Conservation (phyloP, 2,888 invertebrate species). For the Hylaea fasciaria region DNA sequence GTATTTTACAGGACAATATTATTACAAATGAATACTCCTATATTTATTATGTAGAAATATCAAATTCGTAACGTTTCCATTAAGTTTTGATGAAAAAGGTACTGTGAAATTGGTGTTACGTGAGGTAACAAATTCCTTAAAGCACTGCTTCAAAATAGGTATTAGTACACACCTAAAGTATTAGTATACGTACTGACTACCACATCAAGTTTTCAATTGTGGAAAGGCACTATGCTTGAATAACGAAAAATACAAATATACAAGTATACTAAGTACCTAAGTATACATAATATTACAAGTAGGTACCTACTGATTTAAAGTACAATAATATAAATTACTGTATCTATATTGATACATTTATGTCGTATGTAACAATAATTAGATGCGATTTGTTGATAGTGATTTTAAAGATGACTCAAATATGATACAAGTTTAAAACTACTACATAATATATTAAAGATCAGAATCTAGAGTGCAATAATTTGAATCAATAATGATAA, state of each 20-base stretch:
- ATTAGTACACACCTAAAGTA: conserved; percentile 52
- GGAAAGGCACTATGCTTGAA: conserved; percentile 81
- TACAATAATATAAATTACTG: neutral
- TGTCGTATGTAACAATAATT: conserved; percentile 10
- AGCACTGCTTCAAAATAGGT: conserved; percentile 46
- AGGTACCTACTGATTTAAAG: conserved; percentile 20
- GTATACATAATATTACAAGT: conserved; percentile 31
- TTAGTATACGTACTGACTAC: conserved; percentile 57
- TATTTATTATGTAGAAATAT: conserved; percentile 55
- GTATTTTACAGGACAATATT: conserved; percentile 55
- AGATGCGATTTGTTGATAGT: conserved; percentile 24
- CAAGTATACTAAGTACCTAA: neutral
- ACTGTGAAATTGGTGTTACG: conserved; percentile 39
- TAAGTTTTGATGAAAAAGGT: conserved; percentile 47
- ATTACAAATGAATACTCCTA: conserved; percentile 55
- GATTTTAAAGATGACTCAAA: conserved; percentile 32
- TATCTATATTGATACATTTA: neutral
- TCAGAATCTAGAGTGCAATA: conserved; percentile 59
- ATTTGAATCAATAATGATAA: conserved; percentile 45
- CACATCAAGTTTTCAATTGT: conserved; percentile 63
- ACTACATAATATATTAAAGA: conserved; percentile 48
- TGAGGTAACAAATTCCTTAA: conserved; percentile 46
- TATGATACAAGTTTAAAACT: conserved; percentile 43
- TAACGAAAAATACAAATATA: conserved; percentile 51
- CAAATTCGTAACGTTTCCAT: conserved; percentile 65